Conservation (phyloP, 2,888 invertebrate species). For the Rhagonycha lutea region DNA sequence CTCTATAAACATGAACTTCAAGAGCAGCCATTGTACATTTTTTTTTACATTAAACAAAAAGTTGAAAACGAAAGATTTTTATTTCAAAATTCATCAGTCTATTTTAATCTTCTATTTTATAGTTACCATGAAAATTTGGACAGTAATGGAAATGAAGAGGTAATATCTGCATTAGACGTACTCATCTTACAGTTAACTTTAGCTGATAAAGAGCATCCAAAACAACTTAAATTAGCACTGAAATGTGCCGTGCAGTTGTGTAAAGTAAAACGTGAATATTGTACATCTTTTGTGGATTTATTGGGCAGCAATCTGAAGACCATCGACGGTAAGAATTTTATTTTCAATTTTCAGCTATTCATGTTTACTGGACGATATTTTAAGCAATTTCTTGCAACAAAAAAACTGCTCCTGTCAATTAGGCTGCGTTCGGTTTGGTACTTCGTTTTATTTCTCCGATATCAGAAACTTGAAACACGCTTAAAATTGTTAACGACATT, state of each 20-base stretch:
- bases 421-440: not conserved
- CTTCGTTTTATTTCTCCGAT: too few species aligned
- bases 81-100: too few species aligned
- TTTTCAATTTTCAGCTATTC: not conserved
- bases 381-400: too few species aligned
- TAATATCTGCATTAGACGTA: slow-evolving; percentile 70
- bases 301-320: slow-evolving; percentile 60
- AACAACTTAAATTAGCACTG: slow-evolving; percentile 67
- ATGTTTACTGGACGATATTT: too few species aligned
- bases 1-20: too few species aligned
- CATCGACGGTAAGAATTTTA: slow-evolving; percentile 48
- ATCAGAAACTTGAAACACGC: too few species aligned
- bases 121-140: slow-evolving; percentile 71
- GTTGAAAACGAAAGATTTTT: too few species aligned
- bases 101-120: slow-evolving; percentile 31
- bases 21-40: too few species aligned
- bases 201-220: slow-evolving; percentile 57
- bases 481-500: too few species aligned
- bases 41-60: too few species aligned
- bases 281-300: slow-evolving; percentile 67
- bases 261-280: slow-evolving; percentile 65
- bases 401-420: not conserved
- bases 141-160: slow-evolving; percentile 64
- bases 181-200: slow-evolving; percentile 63
- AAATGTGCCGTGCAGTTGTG: slow-evolving; percentile 76